phyloP scores from a whole-genome alignment of 1,140 invertebrate species.

The Aphelenchoides fujianensis region DNA sequence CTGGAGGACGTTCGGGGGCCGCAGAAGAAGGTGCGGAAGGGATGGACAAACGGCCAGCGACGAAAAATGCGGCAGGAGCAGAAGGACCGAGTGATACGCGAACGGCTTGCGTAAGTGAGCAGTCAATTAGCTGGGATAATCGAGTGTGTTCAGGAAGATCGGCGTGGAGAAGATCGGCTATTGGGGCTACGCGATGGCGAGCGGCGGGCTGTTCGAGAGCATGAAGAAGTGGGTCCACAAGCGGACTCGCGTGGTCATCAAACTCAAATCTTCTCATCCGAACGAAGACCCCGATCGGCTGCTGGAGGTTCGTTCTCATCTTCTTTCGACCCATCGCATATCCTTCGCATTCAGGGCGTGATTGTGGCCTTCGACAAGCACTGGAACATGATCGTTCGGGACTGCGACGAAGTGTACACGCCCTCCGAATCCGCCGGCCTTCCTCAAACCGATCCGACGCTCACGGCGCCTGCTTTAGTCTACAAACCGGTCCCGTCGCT shows the following conservation, averaged over 20 bases:
- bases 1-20: too few species aligned
- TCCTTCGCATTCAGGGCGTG: slow-evolving; percentile 66
- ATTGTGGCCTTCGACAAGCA: slow-evolving; percentile 87
- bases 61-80: slow-evolving; percentile 17
- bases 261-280: slow-evolving; percentile 22
- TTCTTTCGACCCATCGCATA: not conserved
- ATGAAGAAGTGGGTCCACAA: slow-evolving; percentile 26
- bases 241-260: slow-evolving; percentile 25
- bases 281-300: slow-evolving; percentile 26
- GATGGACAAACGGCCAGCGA: slow-evolving; percentile 4
- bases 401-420: slow-evolving; percentile 76
- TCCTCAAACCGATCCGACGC: not conserved
- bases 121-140: too few species aligned
- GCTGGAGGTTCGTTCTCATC: slow-evolving; percentile 24
- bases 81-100: not conserved
- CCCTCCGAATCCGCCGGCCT: not conserved
- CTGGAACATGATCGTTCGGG: slow-evolving; percentile 82
- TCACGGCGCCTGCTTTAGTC: not conserved
- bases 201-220: slow-evolving; percentile 15
- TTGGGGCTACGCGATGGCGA: slow-evolving; percentile 10
- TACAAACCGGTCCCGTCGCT: not conserved
- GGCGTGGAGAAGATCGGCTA: slow-evolving; percentile 24
- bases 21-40: not conserved
- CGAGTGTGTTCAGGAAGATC: not conserved
- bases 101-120: slow-evolving; percentile 1